Conservation (phyloP, 2,888 invertebrate species). For the Melanophora roralis region DNA sequence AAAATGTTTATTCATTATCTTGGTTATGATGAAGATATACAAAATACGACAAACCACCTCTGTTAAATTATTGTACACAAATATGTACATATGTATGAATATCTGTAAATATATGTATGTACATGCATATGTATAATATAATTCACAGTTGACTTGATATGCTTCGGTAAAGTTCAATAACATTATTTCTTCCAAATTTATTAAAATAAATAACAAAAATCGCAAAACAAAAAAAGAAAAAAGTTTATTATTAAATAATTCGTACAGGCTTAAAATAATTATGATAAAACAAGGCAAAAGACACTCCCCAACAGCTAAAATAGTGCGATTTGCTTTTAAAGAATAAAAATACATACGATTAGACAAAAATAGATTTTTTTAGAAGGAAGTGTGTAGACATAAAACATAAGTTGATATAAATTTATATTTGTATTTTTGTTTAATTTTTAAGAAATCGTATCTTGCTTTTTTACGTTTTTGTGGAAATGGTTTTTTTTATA, state of each 20-base stretch:
- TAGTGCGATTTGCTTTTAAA: no score
- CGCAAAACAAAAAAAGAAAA: neutral
- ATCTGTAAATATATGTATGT: neutral
- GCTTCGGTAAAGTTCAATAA: slow-evolving; percentile 41
- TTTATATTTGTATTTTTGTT: no score
- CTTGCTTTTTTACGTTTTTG: no score
- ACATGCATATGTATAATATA: neutral
- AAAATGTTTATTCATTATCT: slow-evolving; percentile 23
- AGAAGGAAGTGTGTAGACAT: no score
- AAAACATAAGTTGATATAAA: no score
- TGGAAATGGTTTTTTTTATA: no score
- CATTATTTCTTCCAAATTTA: slow-evolving; percentile 34
- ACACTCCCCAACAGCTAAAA: no score
- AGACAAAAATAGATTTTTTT: neutral
- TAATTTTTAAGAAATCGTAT: no score
- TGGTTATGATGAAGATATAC: neutral
- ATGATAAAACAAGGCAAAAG: neutral
- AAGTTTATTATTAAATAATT: no score
- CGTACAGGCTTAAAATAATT: neutral
- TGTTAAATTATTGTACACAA: neutral
- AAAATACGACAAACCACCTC: neutral
- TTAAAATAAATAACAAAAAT: neutral
- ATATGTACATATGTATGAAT: no score
- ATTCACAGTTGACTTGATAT: neutral
- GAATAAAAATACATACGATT: no score